These are phyloP conservation scores for Columbina picui DNA, from an alignment of 2,113 vertebrate species.

Conservation along the genomic window DNA sequence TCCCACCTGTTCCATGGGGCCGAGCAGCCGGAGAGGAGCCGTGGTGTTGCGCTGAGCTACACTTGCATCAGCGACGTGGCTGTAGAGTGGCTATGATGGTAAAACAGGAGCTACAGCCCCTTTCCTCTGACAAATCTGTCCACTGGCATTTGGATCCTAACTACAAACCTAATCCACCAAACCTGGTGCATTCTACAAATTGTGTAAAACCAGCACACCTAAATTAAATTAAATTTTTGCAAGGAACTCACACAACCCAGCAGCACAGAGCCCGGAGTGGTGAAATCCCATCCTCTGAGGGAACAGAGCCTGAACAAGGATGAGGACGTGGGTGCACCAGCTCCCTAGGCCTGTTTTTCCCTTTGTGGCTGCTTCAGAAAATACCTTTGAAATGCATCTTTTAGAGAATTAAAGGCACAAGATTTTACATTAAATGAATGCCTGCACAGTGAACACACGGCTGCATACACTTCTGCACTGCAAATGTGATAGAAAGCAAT, in stretches of 20 bases:
- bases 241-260: neutral
- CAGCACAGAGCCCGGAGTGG: neutral
- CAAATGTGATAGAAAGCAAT: neutral
- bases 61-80: fast-evolving
- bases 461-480: neutral
- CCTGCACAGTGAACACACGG: fast-evolving
- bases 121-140: neutral
- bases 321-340: neutral
- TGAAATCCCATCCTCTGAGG: neutral
- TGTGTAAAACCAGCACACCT: neutral
- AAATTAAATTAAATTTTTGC: neutral
- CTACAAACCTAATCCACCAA: neutral
- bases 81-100: neutral
- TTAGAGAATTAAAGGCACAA: neutral
- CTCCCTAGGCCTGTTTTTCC: neutral
- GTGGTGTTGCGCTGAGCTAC: neutral
- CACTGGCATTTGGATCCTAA: neutral
- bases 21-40: neutral
- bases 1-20: neutral
- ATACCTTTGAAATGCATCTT: neutral
- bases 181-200: neutral
- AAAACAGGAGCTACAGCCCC: neutral
- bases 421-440: neutral
- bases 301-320: neutral
- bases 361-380: neutral